Evolutionary conservation across 2,797 vertebrate species (phyloP).

Genomic region (Gila robusta): DNA sequence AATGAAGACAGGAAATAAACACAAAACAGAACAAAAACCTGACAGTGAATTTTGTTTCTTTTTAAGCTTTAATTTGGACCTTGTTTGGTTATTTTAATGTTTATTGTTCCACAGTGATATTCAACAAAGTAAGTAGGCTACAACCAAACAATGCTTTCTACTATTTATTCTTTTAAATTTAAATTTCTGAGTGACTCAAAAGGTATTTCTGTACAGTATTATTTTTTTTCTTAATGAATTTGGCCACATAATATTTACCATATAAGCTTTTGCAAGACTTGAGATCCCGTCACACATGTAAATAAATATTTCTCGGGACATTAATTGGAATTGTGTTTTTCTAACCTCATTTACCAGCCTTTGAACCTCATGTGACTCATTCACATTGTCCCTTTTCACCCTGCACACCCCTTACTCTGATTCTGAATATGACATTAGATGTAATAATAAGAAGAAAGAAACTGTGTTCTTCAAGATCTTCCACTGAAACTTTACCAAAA

Average conservation of each 20-base stretch:
- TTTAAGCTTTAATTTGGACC: neutral
- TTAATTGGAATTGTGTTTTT: slow-evolving; percentile 3
- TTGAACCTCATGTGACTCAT: slow-evolving; percentile 8
- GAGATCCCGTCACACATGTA: neutral
- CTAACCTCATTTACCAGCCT: neutral
- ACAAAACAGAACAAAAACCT: no score
- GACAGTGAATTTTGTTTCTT: no score
- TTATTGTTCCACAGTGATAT: neutral
- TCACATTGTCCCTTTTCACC: neutral
- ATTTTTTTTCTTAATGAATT: neutral
- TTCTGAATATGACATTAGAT: no score
- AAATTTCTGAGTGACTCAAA: neutral
- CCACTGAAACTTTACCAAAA: no score
- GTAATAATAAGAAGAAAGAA: no score
- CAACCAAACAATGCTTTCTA: neutral
- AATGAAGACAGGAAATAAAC: no score
- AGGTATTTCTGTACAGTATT: neutral
- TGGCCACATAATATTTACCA: neutral
- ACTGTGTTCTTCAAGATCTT: no score
- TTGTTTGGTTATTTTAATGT: neutral
- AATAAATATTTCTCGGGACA: neutral
- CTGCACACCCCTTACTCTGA: no score
- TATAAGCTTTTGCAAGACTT: neutral
- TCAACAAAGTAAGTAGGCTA: neutral
- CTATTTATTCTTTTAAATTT: neutral